Evolutionary conservation across 1,140 invertebrate genomes (phyloP).

Genomic region (Caenorhabditis briggsae): DNA sequence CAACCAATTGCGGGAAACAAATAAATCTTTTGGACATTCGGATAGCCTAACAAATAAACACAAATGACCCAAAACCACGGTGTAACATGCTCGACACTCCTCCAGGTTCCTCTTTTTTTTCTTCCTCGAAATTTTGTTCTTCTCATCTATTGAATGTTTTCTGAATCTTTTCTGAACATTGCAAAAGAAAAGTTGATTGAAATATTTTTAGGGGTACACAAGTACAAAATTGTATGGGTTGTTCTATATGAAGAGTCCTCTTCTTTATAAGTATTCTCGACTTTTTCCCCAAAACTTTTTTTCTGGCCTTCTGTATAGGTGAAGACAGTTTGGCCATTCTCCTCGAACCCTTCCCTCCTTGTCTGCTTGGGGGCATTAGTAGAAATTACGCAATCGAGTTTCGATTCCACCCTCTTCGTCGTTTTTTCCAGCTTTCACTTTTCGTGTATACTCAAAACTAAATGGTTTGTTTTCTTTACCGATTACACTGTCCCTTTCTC

Average conservation of each 20-base stretch:
- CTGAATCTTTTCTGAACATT: not conserved
- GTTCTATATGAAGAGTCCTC: not conserved
- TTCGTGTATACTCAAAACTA: conserved; percentile 53
- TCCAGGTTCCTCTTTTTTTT: not conserved
- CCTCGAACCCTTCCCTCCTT: conserved; percentile 16
- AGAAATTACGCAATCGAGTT: conserved; percentile 50
- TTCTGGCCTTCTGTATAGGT: not conserved
- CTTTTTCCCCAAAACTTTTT: not conserved
- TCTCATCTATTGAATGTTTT: not conserved
- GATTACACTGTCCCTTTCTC: conserved; percentile 53
- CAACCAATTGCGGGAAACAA: not conserved
- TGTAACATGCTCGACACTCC: conserved; percentile 1
- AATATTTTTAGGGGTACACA: not conserved
- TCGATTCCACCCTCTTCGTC: not conserved
- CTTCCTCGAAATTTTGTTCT: not conserved
- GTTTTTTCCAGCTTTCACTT: conserved; percentile 36
- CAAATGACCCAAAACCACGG: conserved; percentile 19
- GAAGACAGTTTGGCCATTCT: conserved; percentile 51
- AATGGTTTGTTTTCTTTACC: conserved; percentile 54
- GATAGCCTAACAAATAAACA: not conserved
- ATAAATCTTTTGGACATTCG: not conserved
- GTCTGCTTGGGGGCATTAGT: conserved; percentile 5
- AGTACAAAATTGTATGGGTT: conserved; percentile 34
- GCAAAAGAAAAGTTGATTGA: not conserved
- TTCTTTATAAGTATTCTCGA: not conserved